phyloP scores from a whole-genome alignment of 2,113 vertebrate species.

The Embiotoca jacksoni region DNA sequence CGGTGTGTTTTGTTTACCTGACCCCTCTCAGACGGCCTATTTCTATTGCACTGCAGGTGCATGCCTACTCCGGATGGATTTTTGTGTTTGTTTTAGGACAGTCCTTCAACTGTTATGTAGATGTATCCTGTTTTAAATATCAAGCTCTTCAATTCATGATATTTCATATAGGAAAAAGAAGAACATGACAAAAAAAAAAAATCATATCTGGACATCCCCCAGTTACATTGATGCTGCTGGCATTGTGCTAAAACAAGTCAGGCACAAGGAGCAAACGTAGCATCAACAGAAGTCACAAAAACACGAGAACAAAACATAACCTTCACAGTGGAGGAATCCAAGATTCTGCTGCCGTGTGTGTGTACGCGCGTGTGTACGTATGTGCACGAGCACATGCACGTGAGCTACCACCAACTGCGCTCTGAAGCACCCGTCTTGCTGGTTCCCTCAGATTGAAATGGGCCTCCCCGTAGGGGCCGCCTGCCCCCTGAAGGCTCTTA shows the following conservation, averaged over 20 bases:
- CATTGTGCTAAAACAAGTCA: constrained; percentile 45
- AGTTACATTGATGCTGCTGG: constrained; percentile 43
- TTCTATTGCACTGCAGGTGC: constrained; percentile 29
- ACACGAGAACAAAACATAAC: constrained; percentile 62
- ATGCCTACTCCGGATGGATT: constrained; percentile 22
- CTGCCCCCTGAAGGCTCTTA: constrained; percentile 64
- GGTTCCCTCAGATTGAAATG: constrained; percentile 69
- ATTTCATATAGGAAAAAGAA: constrained; percentile 9
- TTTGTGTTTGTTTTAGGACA: not conserved
- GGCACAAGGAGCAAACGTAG: constrained; percentile 35
- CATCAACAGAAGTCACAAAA: constrained; percentile 50
- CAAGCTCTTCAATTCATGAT: not conserved
- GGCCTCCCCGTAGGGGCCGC: constrained; percentile 58
- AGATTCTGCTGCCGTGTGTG: constrained; percentile 46
- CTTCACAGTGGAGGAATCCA: constrained; percentile 51
- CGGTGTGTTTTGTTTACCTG: constrained; percentile 39
- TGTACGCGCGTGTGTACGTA: not conserved
- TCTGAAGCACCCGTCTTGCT: constrained; percentile 73
- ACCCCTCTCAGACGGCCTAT: constrained; percentile 21
- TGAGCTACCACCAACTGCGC: constrained; percentile 68
- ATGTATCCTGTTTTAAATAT: constrained; percentile 23
- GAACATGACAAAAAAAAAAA: constrained; percentile 12
- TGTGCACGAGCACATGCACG: not conserved
- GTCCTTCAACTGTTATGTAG: not conserved
- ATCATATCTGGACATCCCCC: constrained; percentile 5